A percentile compares a stretch with the other conserved stretches of the same genome.
Conservation (phyloP, 2,113 vertebrate genomes). For the Xiphias gladius region DNA sequence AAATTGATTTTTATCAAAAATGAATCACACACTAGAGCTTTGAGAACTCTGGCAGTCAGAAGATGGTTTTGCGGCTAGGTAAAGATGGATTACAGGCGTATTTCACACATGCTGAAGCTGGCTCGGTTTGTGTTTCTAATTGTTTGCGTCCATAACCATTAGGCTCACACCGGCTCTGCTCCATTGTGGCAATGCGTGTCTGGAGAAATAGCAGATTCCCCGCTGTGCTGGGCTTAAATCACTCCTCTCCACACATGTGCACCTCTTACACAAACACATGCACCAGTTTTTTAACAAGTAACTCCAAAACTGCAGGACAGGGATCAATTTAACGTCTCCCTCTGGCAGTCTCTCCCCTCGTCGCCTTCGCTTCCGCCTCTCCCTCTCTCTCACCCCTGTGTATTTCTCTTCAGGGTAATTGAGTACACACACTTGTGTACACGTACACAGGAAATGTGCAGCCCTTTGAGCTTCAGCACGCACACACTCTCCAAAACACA, state of each 20-base stretch:
- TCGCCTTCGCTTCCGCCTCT: constrained; percentile 16
- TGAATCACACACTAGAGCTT: constrained; percentile 4
- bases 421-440: constrained; percentile 73
- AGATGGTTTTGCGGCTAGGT: neutral
- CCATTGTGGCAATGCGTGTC: constrained; percentile 68
- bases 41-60: neutral
- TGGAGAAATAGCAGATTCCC: constrained; percentile 66
- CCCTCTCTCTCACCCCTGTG: constrained; percentile 46
- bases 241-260: constrained; percentile 60
- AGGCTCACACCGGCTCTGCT: constrained; percentile 62
- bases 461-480: constrained; percentile 47
- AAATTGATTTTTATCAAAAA: constrained; percentile 40
- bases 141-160: constrained; percentile 74
- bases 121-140: constrained; percentile 60
- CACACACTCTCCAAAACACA: constrained; percentile 19
- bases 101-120: constrained; percentile 9
- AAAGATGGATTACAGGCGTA: constrained; percentile 34
- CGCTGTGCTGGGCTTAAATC: constrained; percentile 67
- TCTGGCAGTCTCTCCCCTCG: constrained; percentile 45
- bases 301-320: constrained; percentile 75
- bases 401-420: constrained; percentile 76
- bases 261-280: constrained; percentile 66
- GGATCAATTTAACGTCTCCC: constrained; percentile 76
- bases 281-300: constrained; percentile 49
- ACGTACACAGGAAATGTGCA: constrained; percentile 62